These are phyloP conservation scores for Cardinalis cardinalis DNA, from an alignment of 2,113 vertebrate species.

Conservation along the genomic window DNA sequence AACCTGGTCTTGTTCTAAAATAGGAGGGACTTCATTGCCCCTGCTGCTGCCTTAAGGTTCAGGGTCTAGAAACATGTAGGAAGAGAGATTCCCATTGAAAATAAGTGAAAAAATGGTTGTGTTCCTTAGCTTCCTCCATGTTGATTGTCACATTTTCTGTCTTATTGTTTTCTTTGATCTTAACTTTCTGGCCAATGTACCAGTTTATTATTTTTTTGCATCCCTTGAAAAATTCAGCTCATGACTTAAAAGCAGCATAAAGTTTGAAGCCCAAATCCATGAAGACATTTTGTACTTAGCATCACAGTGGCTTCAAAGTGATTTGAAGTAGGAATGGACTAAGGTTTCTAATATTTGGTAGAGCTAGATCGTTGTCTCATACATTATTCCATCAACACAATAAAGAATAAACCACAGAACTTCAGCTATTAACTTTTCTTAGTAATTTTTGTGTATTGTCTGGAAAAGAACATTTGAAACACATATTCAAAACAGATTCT, in stretches of 20 bases:
- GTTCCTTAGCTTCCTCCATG: not conserved
- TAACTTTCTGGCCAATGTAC: not conserved
- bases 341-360: not conserved
- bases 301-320: not conserved
- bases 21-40: not conserved
- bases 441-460: not conserved
- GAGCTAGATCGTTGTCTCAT: not conserved
- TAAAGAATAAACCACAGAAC: constrained; percentile 35
- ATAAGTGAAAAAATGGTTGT: not conserved
- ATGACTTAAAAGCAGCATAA: not conserved
- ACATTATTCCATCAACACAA: constrained; percentile 22
- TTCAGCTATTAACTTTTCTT: constrained; percentile 7
- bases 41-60: not conserved
- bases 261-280: not conserved
- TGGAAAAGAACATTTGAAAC: not conserved
- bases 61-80: not conserved
- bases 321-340: not conserved
- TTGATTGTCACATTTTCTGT: not conserved
- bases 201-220: not conserved
- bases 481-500: not conserved
- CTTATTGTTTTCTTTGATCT: not conserved
- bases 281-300: not conserved
- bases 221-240: not conserved
- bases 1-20: not conserved
- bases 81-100: not conserved